Base-by-base conservation (phyloP, 2,113 vertebrate species). In the Corythornis cristatus region DNA sequence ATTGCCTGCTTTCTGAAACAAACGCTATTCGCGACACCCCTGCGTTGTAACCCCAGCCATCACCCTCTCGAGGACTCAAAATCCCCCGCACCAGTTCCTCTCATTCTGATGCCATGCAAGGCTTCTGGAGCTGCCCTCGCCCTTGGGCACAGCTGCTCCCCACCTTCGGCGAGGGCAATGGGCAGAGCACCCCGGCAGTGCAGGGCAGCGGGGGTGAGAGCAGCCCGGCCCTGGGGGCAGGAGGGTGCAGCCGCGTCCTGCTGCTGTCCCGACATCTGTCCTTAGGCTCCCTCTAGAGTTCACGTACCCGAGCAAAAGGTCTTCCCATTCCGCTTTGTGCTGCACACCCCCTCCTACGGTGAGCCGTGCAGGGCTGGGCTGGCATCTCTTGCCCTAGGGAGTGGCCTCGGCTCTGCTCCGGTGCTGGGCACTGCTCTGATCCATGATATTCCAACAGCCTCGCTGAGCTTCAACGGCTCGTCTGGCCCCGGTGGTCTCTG, bases 261-360 rank as follows among this genome's bases (percentile, higher is more conserved):
- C 21, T 5, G 5, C 50, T 29, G 80, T 53, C 23, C 79, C 50
- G 18, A 92, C 91, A 54, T 81, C 87, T 96, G 88, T 95, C 89
- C 87, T 95, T 88, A 93, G 79, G 95, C 94, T 96, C 96, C 95
- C 96, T 96, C 93, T 96, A 96, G 96, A 96, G 96, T 95, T 89
- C 46, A 95, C 65, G 87, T n/a, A 71, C 48, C 71, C 0, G 77
- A 92, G 48, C 19, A 20, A 53, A 92, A 95, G 72, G 86, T 72
- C 81, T 90, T 56, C 11, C 64, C 64, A 51, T 50, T 46, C 26
- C 0, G 8, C 62, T 64, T 15, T 15, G 64, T 45, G 35, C 31
- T 37, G 22, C 70, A 26, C 31, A 26, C 57, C 50, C 50, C 17
- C 21, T 58, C 62, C 23, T 40, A 5, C 33, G 23, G 26, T 1